A percentile compares a stretch with the other conserved stretches of the same genome.
Conservation (phyloP, 2,113 vertebrate species). For the Dipodomys stephensi region DNA sequence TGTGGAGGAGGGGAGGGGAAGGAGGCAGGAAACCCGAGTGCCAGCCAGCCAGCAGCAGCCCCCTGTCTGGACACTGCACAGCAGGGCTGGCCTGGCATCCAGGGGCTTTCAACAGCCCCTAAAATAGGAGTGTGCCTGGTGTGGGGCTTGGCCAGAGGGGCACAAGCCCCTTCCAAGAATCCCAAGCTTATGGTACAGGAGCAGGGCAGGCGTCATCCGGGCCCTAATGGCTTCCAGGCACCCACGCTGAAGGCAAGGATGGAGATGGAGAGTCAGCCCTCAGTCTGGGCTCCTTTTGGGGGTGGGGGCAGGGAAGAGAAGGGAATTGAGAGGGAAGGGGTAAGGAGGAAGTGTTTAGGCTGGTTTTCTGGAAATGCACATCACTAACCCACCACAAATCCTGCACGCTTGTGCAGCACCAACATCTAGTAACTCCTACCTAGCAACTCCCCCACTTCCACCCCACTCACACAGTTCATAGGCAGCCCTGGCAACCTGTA, state of each 20-base stretch:
- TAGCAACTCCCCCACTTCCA: not conserved
- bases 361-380: not conserved
- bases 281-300: not conserved
- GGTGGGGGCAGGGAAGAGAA: not conserved
- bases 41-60: not conserved
- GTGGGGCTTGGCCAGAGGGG: not conserved
- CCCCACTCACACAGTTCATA: not conserved
- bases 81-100: not conserved
- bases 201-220: constrained; percentile 36
- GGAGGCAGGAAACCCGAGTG: constrained; percentile 62
- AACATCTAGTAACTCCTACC: not conserved
- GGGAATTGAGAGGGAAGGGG: too few species aligned
- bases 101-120: not conserved
- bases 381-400: not conserved
- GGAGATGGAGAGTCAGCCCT: not conserved
- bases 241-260: not conserved
- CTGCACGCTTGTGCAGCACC: not conserved
- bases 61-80: not conserved
- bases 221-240: constrained; percentile 76
- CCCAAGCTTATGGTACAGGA: not conserved
- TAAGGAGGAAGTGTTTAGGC: not conserved
- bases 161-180: constrained; percentile 46
- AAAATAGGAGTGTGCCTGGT: not conserved
- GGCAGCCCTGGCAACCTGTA: not conserved
- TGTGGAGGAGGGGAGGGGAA: not conserved